Percentiles rank a stretch among this genome's conserved stretches.
phyloP scores from a whole-genome alignment of 2,888 invertebrate genomes.

The Euclidia mi region DNA sequence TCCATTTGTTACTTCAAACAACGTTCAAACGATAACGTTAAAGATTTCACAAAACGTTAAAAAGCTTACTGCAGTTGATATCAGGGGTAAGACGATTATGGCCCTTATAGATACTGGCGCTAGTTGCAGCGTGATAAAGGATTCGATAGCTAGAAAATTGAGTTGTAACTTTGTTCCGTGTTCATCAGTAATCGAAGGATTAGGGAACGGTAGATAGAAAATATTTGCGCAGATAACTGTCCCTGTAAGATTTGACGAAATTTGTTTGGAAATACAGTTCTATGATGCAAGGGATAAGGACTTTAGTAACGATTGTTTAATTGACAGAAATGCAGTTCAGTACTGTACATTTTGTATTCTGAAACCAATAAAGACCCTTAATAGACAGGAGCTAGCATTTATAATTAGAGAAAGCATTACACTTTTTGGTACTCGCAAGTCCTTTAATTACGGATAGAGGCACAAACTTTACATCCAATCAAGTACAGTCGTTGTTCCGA shows the following conservation, averaged over 20 bases:
- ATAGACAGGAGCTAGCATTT: conserved; percentile 34
- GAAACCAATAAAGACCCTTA: conserved; percentile 50
- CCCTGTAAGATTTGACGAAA: conserved; percentile 33
- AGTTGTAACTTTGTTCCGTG: conserved; percentile 4
- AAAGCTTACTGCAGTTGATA: not conserved
- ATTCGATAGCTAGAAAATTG: conserved; percentile 2
- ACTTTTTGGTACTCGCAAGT: conserved; percentile 37
- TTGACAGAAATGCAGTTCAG: conserved; percentile 5
- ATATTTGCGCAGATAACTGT: conserved; percentile 7
- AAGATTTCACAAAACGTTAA: not conserved
- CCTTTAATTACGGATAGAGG: conserved; percentile 39
- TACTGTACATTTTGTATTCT: conserved; percentile 34
- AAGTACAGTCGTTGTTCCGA: conserved; percentile 9
- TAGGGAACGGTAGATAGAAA: conserved; percentile 7
- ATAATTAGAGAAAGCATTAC: conserved; percentile 46
- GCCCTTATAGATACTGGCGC: conserved; percentile 24
- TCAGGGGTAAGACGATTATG: not conserved
- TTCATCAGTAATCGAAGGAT: conserved; percentile 1
- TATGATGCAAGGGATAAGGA: conserved; percentile 19
- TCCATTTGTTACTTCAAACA: conserved; percentile 8
- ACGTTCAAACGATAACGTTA: not conserved
- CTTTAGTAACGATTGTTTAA: conserved; percentile 14
- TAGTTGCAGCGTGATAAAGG: conserved; percentile 23
- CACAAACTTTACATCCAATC: conserved; percentile 36
- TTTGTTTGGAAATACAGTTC: conserved; percentile 43